Base-by-base conservation (phyloP, 2,113 vertebrate genomes). In the Tragelaphus buxtoni region DNA sequence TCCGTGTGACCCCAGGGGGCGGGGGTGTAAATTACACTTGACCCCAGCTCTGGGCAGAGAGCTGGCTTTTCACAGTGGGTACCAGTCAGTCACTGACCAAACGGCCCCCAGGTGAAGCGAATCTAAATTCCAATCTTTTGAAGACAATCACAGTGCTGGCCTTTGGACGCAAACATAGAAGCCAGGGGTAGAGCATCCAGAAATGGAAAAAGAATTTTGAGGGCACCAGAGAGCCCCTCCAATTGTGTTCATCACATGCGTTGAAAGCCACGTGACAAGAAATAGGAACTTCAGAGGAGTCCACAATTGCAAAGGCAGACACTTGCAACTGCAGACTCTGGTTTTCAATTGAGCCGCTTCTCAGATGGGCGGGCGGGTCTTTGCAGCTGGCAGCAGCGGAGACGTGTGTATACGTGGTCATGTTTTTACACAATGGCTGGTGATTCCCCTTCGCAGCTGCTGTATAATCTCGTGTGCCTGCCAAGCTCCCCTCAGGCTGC, bases 1-100 rank as follows among this genome's bases (percentile, higher is more conserved):
- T 69, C 2, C 3, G 76, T 39, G 0, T 24, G 2, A 4, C 14
- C 18, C 47, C 9, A 9, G 17, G 49, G 35, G 1, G 0, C 0
- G 11, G 35, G 16, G 9, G 35, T 53, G 2, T 18, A 24, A 53
- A n/a, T 77, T 83, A n/a, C 35, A 42, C 51, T 61, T 51, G 42
- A 24, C 55, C 30, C 45, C 74, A 12, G 5, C 63, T 51, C 58
- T 35, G 28, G 32, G 58, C 9, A 14, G 28, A 32, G 60, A 32
- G 28, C 60, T 61, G 13, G 13, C 28, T 16, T 61, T 61, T 42
- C 42, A 5, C 17, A 2, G 2, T 47, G 39, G 14, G 30, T 24
- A 12, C 39, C 45, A 39, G 35, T 14, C n/a, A 7, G 30, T 56
- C 76, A 65, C 1, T 13, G 24, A 51, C 11, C 18, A 53, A 28